Percentiles rank a stretch among this genome's conserved stretches.
These are phyloP conservation scores for Cryptus viduatorius DNA, from an alignment of 2,888 invertebrate genomes.

Conservation along the genomic window DNA sequence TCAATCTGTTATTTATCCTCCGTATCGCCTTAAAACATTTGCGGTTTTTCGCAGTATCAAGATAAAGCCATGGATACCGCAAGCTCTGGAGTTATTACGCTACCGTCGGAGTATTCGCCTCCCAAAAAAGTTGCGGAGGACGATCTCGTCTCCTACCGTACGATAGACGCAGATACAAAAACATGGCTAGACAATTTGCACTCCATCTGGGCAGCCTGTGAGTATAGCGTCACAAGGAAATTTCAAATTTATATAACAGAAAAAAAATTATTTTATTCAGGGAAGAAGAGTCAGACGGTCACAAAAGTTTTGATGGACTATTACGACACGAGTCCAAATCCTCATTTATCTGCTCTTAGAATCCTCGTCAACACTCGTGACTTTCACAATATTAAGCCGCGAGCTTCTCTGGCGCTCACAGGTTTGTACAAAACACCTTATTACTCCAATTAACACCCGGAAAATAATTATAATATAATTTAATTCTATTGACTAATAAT, in stretches of 20 bases:
- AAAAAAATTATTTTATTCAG: constrained; percentile 68
- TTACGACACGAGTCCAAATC: constrained; percentile 86
- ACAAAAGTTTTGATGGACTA: constrained; percentile 85
- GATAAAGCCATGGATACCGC: constrained; percentile 57
- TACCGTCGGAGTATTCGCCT: constrained; percentile 28
- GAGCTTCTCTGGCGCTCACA: constrained; percentile 87
- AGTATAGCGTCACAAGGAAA: constrained; percentile 52
- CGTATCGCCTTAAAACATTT: not conserved
- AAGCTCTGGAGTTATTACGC: constrained; percentile 48
- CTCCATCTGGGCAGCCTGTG: constrained; percentile 80
- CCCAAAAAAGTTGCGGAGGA: constrained; percentile 60
- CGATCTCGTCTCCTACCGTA: constrained; percentile 72
- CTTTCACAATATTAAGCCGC: constrained; percentile 88
- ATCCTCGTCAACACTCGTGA: constrained; percentile 88
- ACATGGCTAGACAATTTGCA: constrained; percentile 79
- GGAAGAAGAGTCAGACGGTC: constrained; percentile 87
- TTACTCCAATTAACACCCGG: not conserved
- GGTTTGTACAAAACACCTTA: constrained; percentile 72
- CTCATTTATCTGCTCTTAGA: constrained; percentile 87
- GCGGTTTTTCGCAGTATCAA: not conserved
- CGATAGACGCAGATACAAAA: constrained; percentile 78
- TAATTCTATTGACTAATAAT: too few species aligned
- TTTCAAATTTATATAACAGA: not conserved
- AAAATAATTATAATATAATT: too few species aligned
- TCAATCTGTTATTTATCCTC: not conserved